A percentile compares a stretch with the other conserved stretches of the same genome.
Conservation (phyloP, 1,140 invertebrate genomes). For the Drosophila oshimai region DNA sequence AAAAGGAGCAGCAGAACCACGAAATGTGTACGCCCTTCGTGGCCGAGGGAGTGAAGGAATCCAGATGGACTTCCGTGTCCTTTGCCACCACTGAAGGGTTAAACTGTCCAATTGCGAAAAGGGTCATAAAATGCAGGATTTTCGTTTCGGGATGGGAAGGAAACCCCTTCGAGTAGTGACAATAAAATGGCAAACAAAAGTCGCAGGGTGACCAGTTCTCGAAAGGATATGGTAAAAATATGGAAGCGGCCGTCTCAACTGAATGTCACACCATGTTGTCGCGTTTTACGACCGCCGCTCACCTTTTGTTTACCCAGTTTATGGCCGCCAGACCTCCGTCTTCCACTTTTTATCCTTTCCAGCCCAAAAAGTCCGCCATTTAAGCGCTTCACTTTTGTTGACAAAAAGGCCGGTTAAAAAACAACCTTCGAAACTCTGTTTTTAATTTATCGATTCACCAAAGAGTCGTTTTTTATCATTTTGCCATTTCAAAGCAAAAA, state of each 20-base stretch:
- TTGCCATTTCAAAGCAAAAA: not conserved
- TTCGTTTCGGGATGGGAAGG: slow-evolving; percentile 40
- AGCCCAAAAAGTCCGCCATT: slow-evolving; percentile 18
- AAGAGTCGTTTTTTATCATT: not conserved
- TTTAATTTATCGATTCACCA: slow-evolving; percentile 47
- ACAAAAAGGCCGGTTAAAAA: slow-evolving; percentile 26
- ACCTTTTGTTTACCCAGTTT: slow-evolving; percentile 73
- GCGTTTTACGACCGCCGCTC: slow-evolving; percentile 69
- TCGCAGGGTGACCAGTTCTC: slow-evolving; percentile 34
- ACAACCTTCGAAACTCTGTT: slow-evolving; percentile 10
- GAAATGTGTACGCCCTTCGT: slow-evolving; percentile 45
- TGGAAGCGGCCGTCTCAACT: slow-evolving; percentile 47
- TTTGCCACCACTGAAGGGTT: slow-evolving; percentile 64
- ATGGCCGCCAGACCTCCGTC: slow-evolving; percentile 47
- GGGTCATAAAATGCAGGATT: slow-evolving; percentile 71
- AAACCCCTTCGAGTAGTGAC: slow-evolving; percentile 62
- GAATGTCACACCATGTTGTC: slow-evolving; percentile 80
- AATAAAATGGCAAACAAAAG: slow-evolving; percentile 79
- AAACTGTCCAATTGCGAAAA: slow-evolving; percentile 72
- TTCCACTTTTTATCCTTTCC: not conserved
- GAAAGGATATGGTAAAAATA: slow-evolving; percentile 56
- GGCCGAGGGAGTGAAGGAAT: slow-evolving; percentile 16
- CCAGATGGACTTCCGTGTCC: slow-evolving; percentile 53
- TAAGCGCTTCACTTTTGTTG: slow-evolving; percentile 69
- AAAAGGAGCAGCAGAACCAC: slow-evolving; percentile 35